Evolutionary conservation across 2,113 vertebrate species (phyloP).

Genomic region (Brienomyrus brachyistius): DNA sequence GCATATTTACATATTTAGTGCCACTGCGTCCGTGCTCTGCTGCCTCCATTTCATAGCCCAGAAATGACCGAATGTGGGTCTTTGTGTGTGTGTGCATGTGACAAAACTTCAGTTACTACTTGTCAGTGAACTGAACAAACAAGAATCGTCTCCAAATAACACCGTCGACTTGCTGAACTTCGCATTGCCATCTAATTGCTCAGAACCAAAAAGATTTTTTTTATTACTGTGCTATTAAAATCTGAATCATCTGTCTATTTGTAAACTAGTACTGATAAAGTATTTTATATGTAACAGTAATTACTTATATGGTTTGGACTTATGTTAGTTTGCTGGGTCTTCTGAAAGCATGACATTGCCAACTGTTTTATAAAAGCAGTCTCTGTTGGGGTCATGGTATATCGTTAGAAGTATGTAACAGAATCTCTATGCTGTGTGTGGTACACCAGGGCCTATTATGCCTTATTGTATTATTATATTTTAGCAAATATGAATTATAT

Average conservation of each 20-base stretch:
- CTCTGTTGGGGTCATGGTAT: not conserved
- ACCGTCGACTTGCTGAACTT: not conserved
- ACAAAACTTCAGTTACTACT: not conserved
- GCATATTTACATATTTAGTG: not conserved
- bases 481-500: not conserved
- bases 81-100: not conserved
- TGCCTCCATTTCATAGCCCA: not conserved
- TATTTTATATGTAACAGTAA: not conserved
- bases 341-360: not conserved
- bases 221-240: not conserved
- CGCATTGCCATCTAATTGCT: not conserved
- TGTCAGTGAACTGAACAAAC: not conserved
- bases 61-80: not conserved
- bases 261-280: not conserved
- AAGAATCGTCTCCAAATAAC: not conserved
- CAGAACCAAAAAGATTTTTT: not conserved
- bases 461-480: not conserved
- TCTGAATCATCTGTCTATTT: not conserved
- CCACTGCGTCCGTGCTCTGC: not conserved
- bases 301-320: not conserved
- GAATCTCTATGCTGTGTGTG: not conserved
- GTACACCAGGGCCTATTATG: not conserved
- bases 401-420: not conserved
- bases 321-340: not conserved
- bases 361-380: not conserved